phyloP scores from a whole-genome alignment of 2,888 invertebrate genomes.

The Brachyptera risi region DNA sequence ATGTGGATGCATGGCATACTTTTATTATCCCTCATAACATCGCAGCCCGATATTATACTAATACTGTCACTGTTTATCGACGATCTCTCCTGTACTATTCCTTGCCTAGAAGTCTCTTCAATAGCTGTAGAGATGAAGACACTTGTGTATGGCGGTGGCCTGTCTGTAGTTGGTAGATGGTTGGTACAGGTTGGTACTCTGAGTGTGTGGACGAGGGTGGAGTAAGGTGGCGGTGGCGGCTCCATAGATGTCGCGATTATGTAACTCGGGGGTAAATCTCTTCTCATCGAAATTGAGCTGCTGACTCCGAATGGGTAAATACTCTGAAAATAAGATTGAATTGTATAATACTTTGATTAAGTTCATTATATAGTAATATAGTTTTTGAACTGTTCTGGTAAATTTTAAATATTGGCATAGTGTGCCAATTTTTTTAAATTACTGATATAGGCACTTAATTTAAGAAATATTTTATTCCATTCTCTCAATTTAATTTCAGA shows the following conservation, averaged over 20 bases:
- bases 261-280: slow-evolving; percentile 21
- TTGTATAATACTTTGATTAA: not conserved
- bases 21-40: not conserved
- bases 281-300: not conserved
- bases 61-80: not conserved
- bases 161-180: no score
- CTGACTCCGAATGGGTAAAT: not conserved
- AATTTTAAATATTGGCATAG: no score
- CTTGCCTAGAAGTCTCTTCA: not conserved
- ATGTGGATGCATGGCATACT: no score
- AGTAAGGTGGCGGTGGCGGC: slow-evolving; percentile 18
- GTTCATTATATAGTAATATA: not conserved
- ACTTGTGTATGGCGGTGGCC: not conserved
- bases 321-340: not conserved
- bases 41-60: not conserved
- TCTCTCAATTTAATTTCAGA: no score
- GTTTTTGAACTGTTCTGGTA: not conserved
- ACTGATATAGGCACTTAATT: no score
- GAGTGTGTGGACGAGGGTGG: not conserved
- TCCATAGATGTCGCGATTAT: not conserved
- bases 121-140: not conserved
- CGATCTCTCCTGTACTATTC: not conserved
- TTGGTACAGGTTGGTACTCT: not conserved
- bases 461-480: no score
- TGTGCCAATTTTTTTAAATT: no score